A percentile compares a stretch with the other conserved stretches of the same genome.
Evolutionary conservation across 1,140 invertebrate species (phyloP).

Genomic region (Matsumurasca onukii): DNA sequence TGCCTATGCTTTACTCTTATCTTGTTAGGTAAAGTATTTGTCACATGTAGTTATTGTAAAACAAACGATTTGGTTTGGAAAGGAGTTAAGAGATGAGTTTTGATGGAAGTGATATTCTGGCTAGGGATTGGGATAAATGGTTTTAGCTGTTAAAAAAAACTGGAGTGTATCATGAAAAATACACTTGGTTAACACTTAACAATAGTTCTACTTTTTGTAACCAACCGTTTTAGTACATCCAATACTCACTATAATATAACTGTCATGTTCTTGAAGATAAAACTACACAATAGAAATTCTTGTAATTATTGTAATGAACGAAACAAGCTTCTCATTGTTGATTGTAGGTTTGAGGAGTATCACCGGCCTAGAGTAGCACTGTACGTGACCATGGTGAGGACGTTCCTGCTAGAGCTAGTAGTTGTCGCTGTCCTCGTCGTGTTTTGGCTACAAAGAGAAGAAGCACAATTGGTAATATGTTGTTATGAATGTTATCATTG

Average conservation of each 20-base stretch:
- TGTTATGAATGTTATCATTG: conserved; percentile 17
- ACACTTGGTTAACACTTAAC: too few species aligned
- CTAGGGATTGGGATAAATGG: too few species aligned
- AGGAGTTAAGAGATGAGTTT: conserved; percentile 24
- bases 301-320: background rate
- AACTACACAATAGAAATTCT: too few species aligned
- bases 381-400: conserved; percentile 60
- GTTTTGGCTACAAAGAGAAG: conserved; percentile 54
- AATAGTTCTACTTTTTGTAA: too few species aligned
- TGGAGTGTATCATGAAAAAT: too few species aligned
- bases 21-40: conserved; percentile 41
- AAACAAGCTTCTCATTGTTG: too few species aligned
- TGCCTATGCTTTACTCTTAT: conserved; percentile 47
- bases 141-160: too few species aligned
- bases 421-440: conserved; percentile 56
- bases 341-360: conserved; percentile 52
- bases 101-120: too few species aligned
- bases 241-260: too few species aligned
- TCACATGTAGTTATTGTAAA: background rate
- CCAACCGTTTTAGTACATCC: too few species aligned
- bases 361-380: conserved; percentile 55
- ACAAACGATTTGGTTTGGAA: background rate
- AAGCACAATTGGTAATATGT: conserved; percentile 40
- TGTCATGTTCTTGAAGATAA: too few species aligned
- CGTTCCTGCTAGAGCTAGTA: conserved; percentile 57